A percentile compares a stretch with the other conserved stretches of the same genome.
Conservation (phyloP, 1,140 invertebrate species). For the Ceratoteleas bidentatus region DNA sequence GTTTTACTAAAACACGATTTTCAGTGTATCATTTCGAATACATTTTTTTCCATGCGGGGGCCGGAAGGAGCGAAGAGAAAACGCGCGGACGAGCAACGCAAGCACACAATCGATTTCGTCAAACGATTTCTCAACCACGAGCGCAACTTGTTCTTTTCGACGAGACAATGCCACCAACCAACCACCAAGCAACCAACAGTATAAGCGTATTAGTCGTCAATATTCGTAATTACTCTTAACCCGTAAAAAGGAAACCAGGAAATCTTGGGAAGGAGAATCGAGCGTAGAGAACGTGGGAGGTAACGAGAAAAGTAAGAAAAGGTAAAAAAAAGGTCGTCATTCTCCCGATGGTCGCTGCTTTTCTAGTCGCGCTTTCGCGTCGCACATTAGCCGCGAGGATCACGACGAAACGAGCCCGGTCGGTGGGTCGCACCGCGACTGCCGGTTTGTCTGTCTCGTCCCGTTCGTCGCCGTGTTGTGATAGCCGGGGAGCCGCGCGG, state of each 20-base stretch:
- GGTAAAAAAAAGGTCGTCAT: conserved; percentile 45
- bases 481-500: not conserved
- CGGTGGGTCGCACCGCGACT: conserved; percentile 13
- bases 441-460: not conserved
- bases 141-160: conserved; percentile 18
- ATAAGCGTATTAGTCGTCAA: conserved; percentile 53
- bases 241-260: no score
- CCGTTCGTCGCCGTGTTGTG: not conserved
- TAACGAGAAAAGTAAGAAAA: no score
- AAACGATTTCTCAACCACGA: conserved; percentile 43
- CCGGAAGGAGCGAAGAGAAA: not conserved
- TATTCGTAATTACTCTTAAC: conserved; percentile 49
- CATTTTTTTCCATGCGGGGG: no score
- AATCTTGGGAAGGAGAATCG: no score
- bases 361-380: conserved; percentile 60
- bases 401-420: conserved; percentile 39
- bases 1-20: no score
- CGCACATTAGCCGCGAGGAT: conserved; percentile 48
- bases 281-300: no score
- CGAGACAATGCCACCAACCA: conserved; percentile 38
- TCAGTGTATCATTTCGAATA: no score
- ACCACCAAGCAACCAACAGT: no score
- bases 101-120: conserved; percentile 5
- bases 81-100: not conserved
- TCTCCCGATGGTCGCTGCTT: conserved; percentile 63